A percentile compares a stretch with the other conserved stretches of the same genome.
These are phyloP conservation scores for Drosophila testacea DNA, from an alignment of 2,888 invertebrate genomes.

Conservation along the genomic window DNA sequence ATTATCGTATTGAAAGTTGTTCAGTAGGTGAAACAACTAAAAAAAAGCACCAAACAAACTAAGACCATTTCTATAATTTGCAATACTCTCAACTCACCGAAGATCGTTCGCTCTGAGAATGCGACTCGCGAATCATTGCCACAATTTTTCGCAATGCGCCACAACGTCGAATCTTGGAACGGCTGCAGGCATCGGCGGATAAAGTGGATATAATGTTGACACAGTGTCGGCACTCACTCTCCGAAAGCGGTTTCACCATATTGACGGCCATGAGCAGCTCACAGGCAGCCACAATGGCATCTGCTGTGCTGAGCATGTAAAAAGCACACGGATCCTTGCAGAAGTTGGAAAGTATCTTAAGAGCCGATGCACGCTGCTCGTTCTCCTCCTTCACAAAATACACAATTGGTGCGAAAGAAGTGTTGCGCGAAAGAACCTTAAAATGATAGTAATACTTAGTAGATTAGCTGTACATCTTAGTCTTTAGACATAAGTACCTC, in stretches of 20 bases:
- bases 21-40: conserved; percentile 84
- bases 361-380: conserved; percentile 76
- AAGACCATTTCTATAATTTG: not conserved
- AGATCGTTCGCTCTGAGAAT: conserved; percentile 80
- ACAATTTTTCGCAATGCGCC: conserved; percentile 83
- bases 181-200: conserved; percentile 84
- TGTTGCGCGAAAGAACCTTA: conserved; percentile 54
- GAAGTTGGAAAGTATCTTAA: conserved; percentile 84
- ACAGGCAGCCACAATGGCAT: conserved; percentile 83
- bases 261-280: conserved; percentile 80
- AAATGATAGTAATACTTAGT: not conserved
- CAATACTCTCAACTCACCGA: conserved; percentile 61
- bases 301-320: conserved; percentile 79
- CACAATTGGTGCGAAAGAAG: conserved; percentile 81
- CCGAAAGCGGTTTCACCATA: conserved; percentile 75
- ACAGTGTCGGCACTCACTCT: conserved; percentile 82
- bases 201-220: conserved; percentile 83
- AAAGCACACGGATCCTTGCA: conserved; percentile 81
- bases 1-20: conserved; percentile 86
- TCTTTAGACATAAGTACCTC: conserved; percentile 58
- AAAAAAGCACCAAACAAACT: not conserved
- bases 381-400: conserved; percentile 82
- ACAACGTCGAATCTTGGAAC: conserved; percentile 84
- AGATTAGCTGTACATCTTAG: not conserved
- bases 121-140: conserved; percentile 80